These are phyloP conservation scores for Monochamus alternatus DNA, from an alignment of 2,888 invertebrate species.

Conservation along the genomic window DNA sequence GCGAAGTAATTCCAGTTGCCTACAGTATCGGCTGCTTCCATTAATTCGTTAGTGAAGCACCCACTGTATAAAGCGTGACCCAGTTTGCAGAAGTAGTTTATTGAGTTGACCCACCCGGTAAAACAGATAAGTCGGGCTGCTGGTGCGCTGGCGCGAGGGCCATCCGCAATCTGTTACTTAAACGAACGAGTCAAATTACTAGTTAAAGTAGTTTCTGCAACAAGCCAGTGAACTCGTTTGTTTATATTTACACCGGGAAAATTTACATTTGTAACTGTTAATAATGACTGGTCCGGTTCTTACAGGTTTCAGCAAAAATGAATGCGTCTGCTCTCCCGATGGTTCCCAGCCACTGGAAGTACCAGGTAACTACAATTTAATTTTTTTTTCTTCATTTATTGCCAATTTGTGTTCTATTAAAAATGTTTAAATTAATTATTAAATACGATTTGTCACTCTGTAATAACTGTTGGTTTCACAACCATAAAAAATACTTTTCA, in stretches of 20 bases:
- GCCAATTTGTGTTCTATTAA: too few relatives aligned
- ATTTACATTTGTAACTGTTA: conserved; percentile 14
- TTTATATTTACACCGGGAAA: conserved; percentile 29
- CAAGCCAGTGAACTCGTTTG: conserved; percentile 35
- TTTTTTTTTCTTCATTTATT: conserved; percentile 3
- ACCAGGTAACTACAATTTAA: conserved; percentile 53
- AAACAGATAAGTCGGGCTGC: conserved; percentile 26
- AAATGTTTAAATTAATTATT: not conserved
- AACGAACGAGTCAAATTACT: conserved; percentile 32
- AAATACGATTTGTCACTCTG: too few relatives aligned
- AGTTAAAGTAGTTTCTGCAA: conserved; percentile 20
- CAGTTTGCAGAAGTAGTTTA: not conserved
- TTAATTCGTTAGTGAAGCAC: not conserved
- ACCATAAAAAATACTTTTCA: too few relatives aligned
- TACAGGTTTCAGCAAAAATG: conserved; percentile 62
- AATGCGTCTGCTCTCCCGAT: conserved; percentile 52
- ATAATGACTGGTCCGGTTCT: conserved; percentile 59
- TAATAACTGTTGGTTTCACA: too few relatives aligned
- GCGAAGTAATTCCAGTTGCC: too few relatives aligned
- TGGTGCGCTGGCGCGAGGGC: conserved; percentile 14
- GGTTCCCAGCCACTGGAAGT: conserved; percentile 47
- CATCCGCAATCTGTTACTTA: conserved; percentile 27
- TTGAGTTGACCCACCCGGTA: conserved; percentile 23
- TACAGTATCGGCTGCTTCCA: too few relatives aligned
- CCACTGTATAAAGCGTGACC: not conserved